A percentile compares a stretch with the other conserved stretches of the same genome.
Conservation (phyloP, 1,140 invertebrate genomes). For the Pinna nobilis region DNA sequence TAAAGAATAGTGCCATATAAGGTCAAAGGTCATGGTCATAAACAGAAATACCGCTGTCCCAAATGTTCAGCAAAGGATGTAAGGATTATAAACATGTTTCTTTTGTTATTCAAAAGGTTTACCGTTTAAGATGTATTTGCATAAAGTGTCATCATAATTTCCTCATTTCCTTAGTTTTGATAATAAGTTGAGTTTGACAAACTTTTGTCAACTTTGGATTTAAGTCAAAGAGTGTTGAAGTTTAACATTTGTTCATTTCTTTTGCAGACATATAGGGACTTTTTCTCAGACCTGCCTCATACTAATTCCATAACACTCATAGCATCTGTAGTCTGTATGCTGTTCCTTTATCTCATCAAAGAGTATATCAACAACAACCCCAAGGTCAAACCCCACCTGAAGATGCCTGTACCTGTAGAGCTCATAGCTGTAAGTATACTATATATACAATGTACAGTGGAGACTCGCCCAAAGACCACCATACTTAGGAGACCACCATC, state of each 20-base stretch:
- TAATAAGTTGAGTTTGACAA: too few species aligned
- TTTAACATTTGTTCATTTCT: conserved; percentile 9
- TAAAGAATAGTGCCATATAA: neutral
- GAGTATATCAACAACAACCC: conserved; percentile 84
- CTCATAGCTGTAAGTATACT: conserved; percentile 82
- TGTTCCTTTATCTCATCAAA: conserved; percentile 85
- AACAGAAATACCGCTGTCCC: too few species aligned
- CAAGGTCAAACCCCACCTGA: conserved; percentile 81
- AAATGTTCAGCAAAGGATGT: too few species aligned
- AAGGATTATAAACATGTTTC: too few species aligned
- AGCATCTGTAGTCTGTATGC: conserved; percentile 83
- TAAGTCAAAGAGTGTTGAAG: conserved; percentile 1
- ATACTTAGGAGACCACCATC: too few species aligned
- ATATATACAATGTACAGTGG: too few species aligned
- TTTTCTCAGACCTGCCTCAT: conserved; percentile 66
- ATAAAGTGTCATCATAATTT: too few species aligned
- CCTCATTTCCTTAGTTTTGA: too few species aligned
- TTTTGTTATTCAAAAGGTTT: too few species aligned
- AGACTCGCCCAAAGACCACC: too few species aligned
- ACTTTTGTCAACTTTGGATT: too few species aligned
- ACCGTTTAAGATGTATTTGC: too few species aligned
- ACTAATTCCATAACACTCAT: conserved; percentile 77
- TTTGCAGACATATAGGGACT: conserved; percentile 70
- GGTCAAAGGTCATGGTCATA: neutral
- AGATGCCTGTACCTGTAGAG: conserved; percentile 90